Base-by-base conservation (phyloP, 2,113 vertebrate species). In the Raja brachyura region DNA sequence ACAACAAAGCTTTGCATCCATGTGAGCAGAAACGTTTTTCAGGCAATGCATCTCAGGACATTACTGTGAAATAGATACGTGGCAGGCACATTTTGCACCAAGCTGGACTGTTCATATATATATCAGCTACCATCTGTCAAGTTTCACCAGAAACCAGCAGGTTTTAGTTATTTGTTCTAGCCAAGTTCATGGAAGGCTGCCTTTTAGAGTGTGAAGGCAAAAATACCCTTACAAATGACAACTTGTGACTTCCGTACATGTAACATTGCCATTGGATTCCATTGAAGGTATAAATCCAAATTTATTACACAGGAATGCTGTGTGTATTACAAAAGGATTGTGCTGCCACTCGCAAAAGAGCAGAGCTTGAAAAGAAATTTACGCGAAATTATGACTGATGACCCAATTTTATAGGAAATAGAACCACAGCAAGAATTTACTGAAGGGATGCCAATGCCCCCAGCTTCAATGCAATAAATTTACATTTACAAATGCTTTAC, bases 41-140 rank as follows among this genome's bases (percentile, higher is more conserved):
- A 73, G 14, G 39, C 39, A 73, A 74, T 73, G 22, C 7, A 92
- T 54, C 90, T 73, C 66, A 73, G 90, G 31, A 22, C 33, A 92
- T 74, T 70, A 92, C 10, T 92, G 28, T 18, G 68, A 33, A 73
- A 74, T 73, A 92, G 73, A 92, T 92, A 73, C 22, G 54, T 39
- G 25, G 33, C 90, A 73, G 66, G 33, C 90, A 74, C 33, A 92
- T 92, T 92, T 92, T 31, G 13, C 33, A 70, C 20, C 33, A 31
- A 74, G 33, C 90, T 92, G 28, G 22, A 28, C 63, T 92, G 68
- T 70, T 92, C 66, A 92, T 28, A 54, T 14, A 74, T 18, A 92
- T 28, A 92, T 73, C 54, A 73, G 33, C 10, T 70, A 13, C 90
- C 90, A 92, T 92, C 90, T 92, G 66, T 92, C 90, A 92, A 92